Evolutionary conservation across 2,113 vertebrate species (phyloP), one percentile per base, ranked within the genome.

Genomic region (Ginglymostoma cirratum): DNA sequence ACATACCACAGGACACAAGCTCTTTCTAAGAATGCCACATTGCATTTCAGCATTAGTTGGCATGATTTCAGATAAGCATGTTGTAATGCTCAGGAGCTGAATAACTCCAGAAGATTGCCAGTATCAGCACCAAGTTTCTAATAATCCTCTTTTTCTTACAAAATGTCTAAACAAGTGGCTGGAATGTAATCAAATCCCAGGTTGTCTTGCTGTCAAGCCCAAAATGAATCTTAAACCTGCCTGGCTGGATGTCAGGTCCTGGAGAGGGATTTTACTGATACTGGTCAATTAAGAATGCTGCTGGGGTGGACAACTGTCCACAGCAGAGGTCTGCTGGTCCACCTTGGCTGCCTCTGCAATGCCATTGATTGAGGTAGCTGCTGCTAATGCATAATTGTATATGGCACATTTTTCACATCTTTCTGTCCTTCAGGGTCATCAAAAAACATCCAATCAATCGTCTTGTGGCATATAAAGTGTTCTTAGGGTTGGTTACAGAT

Each of bases 381-480:
- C 69, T 70, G 69, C 23, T 70, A 5, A 61, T 61, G 55, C 55
- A 61, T 12, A 61, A 61, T 61, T 61, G 55, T 61, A 61, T 61
- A 10, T 61, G 12, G 7, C 12, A 12, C 55, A 61, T 61, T 61
- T 98, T 96, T 99, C 99, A 99, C 96, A 96, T 99, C 99, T 97
- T 99, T 99, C 97, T 99, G 99, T 78, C 99, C 99, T 96, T 99
- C 99, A 0, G 98, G 0, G 96, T 99, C 99, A 7, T 99, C 99
- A 0, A 96, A 99, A 96, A 99, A 98, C 99, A 98, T 12, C 99
- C 99, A 5, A 99, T 99, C 69, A 99, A 98, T 30, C 99, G 98
- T 96, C 99, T 99, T 96, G 99, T 99, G 65, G 99, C 99, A 0
- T 99, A 99, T 95, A 99, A 98, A 0, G 99, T 99, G 97, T 99